These are phyloP conservation scores for Aplysina aerophoba DNA, from an alignment of 37 sponge, comb jelly and placozoan species.

Conservation along the genomic window DNA sequence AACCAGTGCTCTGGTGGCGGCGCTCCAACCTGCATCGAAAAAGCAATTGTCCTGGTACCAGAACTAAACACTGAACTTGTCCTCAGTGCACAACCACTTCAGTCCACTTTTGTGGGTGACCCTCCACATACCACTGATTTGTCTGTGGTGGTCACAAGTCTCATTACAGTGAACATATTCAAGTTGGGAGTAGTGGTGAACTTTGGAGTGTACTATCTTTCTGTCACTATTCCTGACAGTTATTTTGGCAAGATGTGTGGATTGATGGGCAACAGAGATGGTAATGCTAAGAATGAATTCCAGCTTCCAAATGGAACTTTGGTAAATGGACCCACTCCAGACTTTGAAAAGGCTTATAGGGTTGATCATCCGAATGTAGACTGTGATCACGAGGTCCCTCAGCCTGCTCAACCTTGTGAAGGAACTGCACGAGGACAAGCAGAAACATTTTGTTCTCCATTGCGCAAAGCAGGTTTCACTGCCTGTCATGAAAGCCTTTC, in stretches of 20 bases:
- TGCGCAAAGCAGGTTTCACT: not conserved
- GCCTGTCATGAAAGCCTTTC: not conserved
- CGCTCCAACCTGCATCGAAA: conserved; percentile 25
- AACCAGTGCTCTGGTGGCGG: conserved; percentile 19
- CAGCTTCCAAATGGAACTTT: not conserved
- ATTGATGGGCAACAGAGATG: not conserved
- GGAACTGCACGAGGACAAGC: not conserved
- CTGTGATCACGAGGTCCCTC: not conserved
- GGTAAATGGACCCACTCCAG: not conserved
- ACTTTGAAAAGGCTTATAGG: not conserved
- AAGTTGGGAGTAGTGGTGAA: not conserved
- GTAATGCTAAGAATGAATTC: not conserved
- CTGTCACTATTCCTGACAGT: not conserved
- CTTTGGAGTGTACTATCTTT: not conserved
- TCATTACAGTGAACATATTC: not conserved
- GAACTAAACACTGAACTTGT: not conserved
- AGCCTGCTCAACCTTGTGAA: not conserved
- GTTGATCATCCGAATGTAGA: not conserved
- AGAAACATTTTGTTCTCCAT: not conserved
- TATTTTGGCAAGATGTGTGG: conserved; percentile 2
- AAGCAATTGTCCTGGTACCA: conserved; percentile 16
- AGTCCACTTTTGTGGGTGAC: too few relatives aligned
- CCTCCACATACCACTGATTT: too few relatives aligned
- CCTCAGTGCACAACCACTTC: too few relatives aligned
- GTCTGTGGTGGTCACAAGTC: not conserved